These are phyloP conservation scores for Okapia johnstoni DNA, from an alignment of 2,113 vertebrate genomes.

Conservation along the genomic window DNA sequence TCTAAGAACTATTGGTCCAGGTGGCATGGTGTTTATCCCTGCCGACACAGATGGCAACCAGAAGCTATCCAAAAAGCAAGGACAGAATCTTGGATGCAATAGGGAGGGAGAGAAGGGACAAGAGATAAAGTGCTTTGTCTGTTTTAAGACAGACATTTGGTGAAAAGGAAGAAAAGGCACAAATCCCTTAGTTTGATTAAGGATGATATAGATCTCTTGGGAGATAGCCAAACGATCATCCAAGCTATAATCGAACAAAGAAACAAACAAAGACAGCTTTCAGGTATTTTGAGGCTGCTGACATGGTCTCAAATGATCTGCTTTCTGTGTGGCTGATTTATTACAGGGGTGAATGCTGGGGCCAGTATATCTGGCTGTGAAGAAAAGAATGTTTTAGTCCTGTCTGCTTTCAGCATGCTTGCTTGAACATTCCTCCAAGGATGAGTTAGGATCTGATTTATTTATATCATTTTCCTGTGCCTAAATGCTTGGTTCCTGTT, in stretches of 20 bases:
- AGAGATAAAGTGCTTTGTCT: not conserved
- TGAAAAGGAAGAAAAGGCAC: not conserved
- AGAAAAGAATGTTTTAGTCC: not conserved
- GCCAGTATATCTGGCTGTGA: not conserved
- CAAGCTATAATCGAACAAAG: too few relatives aligned
- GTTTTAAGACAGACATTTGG: not conserved
- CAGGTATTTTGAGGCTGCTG: not conserved
- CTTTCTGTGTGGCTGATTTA: not conserved
- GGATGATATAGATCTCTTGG: not conserved
- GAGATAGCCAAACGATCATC: not conserved
- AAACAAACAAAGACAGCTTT: not conserved
- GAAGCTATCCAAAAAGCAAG: not conserved
- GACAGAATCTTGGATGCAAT: not conserved
- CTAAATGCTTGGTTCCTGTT: not conserved
- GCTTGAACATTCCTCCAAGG: not conserved
- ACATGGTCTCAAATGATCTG: not conserved
- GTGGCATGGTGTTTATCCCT: not conserved
- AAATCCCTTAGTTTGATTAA: not conserved
- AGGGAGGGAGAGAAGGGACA: not conserved
- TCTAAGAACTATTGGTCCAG: not conserved
- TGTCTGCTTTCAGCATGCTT: not conserved
- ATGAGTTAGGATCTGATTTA: not conserved
- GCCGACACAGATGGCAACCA: not conserved
- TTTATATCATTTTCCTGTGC: not conserved
- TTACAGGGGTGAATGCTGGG: not conserved